Percentiles rank a stretch among this genome's conserved stretches.
Evolutionary conservation across 1,140 invertebrate species (phyloP).

Genomic region (Heliconius nattereri): DNA sequence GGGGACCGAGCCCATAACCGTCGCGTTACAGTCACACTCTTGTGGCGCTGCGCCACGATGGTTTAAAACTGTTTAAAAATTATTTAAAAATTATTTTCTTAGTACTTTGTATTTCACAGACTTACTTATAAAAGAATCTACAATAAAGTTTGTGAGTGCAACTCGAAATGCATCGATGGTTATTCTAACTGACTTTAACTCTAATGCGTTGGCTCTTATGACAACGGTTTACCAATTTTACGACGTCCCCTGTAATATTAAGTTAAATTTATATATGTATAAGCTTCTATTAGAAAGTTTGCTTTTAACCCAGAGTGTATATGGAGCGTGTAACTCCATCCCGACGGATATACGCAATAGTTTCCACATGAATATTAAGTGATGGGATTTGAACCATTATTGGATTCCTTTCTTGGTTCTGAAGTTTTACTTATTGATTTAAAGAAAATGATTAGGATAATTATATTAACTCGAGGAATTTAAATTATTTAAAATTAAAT

Average conservation of each 20-base stretch:
- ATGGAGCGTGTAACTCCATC: not conserved
- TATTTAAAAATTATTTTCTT: too few relatives aligned
- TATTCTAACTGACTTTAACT: conserved; percentile 17
- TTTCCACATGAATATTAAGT: conserved; percentile 1
- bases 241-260: conserved; percentile 12
- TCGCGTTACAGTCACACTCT: too few relatives aligned
- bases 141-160: conserved; percentile 8
- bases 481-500: too few relatives aligned
- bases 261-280: not conserved
- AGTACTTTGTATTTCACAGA: not conserved
- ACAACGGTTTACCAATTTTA: conserved; percentile 14
- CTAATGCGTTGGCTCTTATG: conserved; percentile 17
- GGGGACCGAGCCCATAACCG: too few relatives aligned
- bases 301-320: conserved; percentile 12
- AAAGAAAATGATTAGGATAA: not conserved
- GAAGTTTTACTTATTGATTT: not conserved
- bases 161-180: conserved; percentile 18
- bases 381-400: not conserved
- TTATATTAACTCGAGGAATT: too few relatives aligned
- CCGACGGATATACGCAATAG: not conserved
- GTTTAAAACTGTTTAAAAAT: too few relatives aligned
- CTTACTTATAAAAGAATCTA: not conserved
- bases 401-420: not conserved
- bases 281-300: conserved; percentile 10
- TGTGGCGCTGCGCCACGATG: too few relatives aligned